Evolutionary conservation across 1,140 invertebrate genomes (phyloP), one percentile per base, ranked within the genome.

Genomic region (Mamestra configurata): DNA sequence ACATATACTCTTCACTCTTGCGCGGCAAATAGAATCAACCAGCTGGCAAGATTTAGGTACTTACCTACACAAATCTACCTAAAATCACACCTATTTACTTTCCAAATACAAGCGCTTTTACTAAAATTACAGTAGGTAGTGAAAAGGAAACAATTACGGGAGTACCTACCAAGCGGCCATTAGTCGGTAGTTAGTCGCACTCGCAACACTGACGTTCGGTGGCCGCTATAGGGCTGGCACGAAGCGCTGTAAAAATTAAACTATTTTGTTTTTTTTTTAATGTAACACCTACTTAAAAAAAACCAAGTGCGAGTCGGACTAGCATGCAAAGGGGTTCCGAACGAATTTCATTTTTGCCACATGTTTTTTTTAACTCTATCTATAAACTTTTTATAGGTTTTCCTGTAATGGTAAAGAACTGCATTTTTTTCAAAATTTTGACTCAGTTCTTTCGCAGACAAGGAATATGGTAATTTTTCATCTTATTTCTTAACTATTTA

Each of bases 131-230:
- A 20, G 15, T 64, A 37, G 31, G n/a, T 57, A 27, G 13, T 37
- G 59, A n/a, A 37, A 37, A 64, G 59, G 59, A 64, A 64, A 40
- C 59, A 40, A 64, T 64, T 64, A 64, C n/a, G 59, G 15, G 18
- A 37, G 59, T 64, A 64, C 59, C 59, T 64, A 64, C 59, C 31
- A n/a, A 18, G 31, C 59, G 8, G 6, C 59, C 59, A 64, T 64
- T 64, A 64, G 59, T 11, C 31, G 59, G 31, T 37, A 37, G 59
- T 64, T 64, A 64, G n/a, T 20, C 35, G 31, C 35, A 64, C 15
- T 18, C 6, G 31, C 35, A 11, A 64, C n/a, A n/a, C 4, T 22
- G 7, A 11, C 55, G 22, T 57, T 57, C 24, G 35, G 59, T 27
- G 40, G n/a, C 59, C 7, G 4, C 7, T 8, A 13, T 61, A 64